Evolutionary conservation across 64 coral and sea anemone species (phyloP), one percentile per base, ranked within the genome.

Genomic region (Actinia equina): DNA sequence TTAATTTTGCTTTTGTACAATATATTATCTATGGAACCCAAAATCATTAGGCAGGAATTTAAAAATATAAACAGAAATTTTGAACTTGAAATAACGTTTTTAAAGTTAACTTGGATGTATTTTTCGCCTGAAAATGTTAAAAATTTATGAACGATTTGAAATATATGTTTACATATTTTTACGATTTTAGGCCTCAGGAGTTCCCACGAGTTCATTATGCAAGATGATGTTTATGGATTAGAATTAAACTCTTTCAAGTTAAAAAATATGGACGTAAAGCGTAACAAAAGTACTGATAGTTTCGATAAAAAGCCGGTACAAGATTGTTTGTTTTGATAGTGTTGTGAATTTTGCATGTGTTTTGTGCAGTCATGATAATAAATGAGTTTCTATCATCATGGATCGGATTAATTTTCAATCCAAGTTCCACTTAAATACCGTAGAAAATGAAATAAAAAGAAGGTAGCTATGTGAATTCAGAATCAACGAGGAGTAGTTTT

Each of bases 321-420:
- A 74, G 69, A 74, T 74, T n/a, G 69, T 30, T 74, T 74, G n/a
- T 74, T 74, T 23, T 65, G 69, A 74, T 74, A 74, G 2, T 30
- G 26, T 74, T 30, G 69, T 74, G 69, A 37, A 74, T 10, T 37
- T 74, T 74, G n/a, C 69, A 74, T 74, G 22, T 65, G 62, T 65
- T 37, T 74, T 74, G 67, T 9, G 11, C 67, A 27, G 23, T 71
- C 67, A 41, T 1, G 25, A 13, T 27, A 27, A 71, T 30, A 71
- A 71, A 14, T n/a, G 25, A 12, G 22, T 37, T 37, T 71, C 23
- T 23, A n/a, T n/a, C n/a, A n/a, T n/a, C n/a, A 14, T 25, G 67
- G 67, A 37, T 71, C 9, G 67, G 12, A 71, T 71, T 37, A 41
- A 71, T 71, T 14, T 71, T 30, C 12, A 71, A 56, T 56, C 23